Base-by-base conservation (phyloP, 2,113 vertebrate genomes). In the Sigmodon hispidus region DNA sequence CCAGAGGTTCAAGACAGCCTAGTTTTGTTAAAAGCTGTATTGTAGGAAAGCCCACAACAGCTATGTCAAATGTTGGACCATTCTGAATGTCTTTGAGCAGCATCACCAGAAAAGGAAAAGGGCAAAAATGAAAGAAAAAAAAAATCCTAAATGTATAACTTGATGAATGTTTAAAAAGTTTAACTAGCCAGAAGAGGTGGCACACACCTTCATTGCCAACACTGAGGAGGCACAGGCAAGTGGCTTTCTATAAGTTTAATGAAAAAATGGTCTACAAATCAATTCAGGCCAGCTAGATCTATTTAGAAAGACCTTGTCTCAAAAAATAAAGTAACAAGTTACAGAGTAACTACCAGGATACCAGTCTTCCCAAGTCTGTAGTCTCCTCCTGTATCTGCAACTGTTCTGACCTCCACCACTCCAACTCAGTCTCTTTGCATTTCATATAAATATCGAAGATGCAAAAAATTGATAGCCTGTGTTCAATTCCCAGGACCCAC, bases 371-470 rank as follows among this genome's bases (percentile, higher is more conserved):
- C 31, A 87, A 77, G 69, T 87, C 88, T 94, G 85, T 69, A 79
- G 19, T 2, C 40, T 87, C 48, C 26, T 59, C 57, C 91, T 77
- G 91, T 34, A 73, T 73, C 83, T 79, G 75, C 26, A 89, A 43
- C 72, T 67, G 34, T 48, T 87, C 75, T 70, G 50, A 92, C 17
- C 50, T 88, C 45, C 22, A 89, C 69, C 40, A 94, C 40, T 90
- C 73, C 91, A 88, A 43, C 45, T 52, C 85, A 52, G 67, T 83
- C 67, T 84, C 80, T 95, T 61, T 69, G 31, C 11, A 92, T 92
- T 73, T 84, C 34, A 36, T 65, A 43, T 52, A 65, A 89, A 96
- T 79, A 90, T 6, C 79, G 61, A 94, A 90, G 24, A 75, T 29
- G 29, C 12, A 22, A 77, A 17, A 17, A 29, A 26, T 13, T 48